Evolutionary conservation across 1,140 invertebrate genomes (phyloP), one percentile per base, ranked within the genome.

Genomic region (Neuroterus valhalla): DNA sequence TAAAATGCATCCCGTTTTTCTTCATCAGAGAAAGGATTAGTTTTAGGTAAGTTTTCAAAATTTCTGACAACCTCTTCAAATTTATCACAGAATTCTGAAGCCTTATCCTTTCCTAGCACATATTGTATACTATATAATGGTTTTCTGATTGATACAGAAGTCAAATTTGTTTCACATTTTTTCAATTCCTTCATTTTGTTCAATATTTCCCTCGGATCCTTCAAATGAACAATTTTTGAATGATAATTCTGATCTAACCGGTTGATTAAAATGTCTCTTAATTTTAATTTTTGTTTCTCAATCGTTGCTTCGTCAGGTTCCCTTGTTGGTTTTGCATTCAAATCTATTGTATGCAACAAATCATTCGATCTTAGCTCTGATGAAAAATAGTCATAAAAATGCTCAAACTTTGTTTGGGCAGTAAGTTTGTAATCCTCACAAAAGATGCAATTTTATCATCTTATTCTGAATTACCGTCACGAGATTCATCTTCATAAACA

Each of bases 241-340:
- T 76, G 48, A 38, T 76, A 76, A 11, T 15, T 62, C 62, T 62
- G 19, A 50, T 72, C 71, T 45, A 76, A 42, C n/a, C 43, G 14
- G 26, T 72, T 76, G 6, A 76, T 80, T 0, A 80, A n/a, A 15
- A 80, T 78, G 26, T 80, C 74, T n/a, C n/a, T 43, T 19, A 71
- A 71, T 72, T 66, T 77, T 48, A 66, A 75, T 67, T 21, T 48
- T 15, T 80, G 52, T 66, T 48, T 68, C 44, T 78, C 50, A 69
- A 55, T 78, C 14, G 62, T 38, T 14, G 17, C 15, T 10, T 74
- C 46, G 31, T 74, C 26, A 42, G 72, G 4, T n/a, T 38, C 46
- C 55, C 17, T 19, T 14, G 52, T 55, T 11, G 66, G 23, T 21
- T n/a, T 44, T 17, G 48, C 62, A 10, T 75, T 50, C 15, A 50